Evolutionary conservation across 2,113 vertebrate genomes (phyloP), one percentile per base, ranked within the genome.

Genomic region (Rhadina sibilatrix): DNA sequence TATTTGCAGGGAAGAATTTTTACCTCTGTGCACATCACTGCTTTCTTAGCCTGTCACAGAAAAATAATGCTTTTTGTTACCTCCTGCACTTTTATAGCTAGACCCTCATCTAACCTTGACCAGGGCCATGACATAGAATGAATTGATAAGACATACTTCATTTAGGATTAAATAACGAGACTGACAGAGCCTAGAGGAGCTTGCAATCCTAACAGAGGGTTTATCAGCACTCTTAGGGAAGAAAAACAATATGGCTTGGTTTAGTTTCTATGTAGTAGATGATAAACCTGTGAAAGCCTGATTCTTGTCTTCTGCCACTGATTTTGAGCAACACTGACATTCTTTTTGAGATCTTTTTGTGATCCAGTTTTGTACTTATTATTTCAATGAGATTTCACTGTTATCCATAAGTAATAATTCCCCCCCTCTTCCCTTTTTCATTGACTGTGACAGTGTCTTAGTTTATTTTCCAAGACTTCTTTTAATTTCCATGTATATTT

Each of bases 131-230:
- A n/a, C 81, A 65, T 30, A 61, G 83, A 92, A 95, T 56, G 65
- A 95, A 93, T 84, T 95, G 92, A 95, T 97, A 95, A 97, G 90
- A 87, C 61, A 78, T 76, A 71, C 44, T 93, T 96, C 79, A 92
- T 96, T 96, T 94, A 78, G 69, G 88, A 95, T 96, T 97, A 96
- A 96, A 89, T 90, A 92, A 74, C 8, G 12, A 81, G 72, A 82
- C 86, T 92, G 88, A 87, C 49, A 84, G 61, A 92, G 80, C 88
- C 96, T 86, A 18, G 80, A 87, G 92, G 90, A 52, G 8, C 33
- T 93, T 87, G 40, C 40, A 75, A 4, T 75, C 60, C 64, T 92
- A 78, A 81, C 30, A 22, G 80, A 81, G 71, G 64, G 56, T 94
- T 96, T 93, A 92, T 95, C 90, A 79, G 60, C 40, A 54, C 42